Conservation (phyloP, 2,888 invertebrate species). For the Icerya purchasi region DNA sequence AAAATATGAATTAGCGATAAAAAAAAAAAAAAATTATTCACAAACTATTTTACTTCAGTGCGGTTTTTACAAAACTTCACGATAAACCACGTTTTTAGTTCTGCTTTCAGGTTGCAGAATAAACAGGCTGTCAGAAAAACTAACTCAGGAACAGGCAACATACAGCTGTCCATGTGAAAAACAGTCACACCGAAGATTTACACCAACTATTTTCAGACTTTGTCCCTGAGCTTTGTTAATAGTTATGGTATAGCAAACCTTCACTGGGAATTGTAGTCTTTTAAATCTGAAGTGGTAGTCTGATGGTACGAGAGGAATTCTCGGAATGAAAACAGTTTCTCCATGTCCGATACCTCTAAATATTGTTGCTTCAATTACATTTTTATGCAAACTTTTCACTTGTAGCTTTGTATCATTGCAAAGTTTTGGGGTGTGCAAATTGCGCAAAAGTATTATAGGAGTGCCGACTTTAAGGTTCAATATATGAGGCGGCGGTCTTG, state of each 20-base stretch:
- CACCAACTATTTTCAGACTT: conserved; percentile 17
- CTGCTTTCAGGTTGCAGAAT: not conserved
- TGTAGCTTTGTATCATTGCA: conserved; percentile 10
- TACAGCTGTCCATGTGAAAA: conserved; percentile 17
- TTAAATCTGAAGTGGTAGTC: conserved; percentile 17
- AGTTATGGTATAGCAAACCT: conserved; percentile 20
- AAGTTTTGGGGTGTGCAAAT: conserved; percentile 7
- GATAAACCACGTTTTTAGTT: conserved; percentile 4
- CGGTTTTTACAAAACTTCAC: conserved; percentile 1
- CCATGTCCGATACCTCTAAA: conserved; percentile 11
- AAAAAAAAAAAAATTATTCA: no score
- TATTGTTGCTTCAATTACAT: conserved; percentile 6
- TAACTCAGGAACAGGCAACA: conserved; percentile 15
- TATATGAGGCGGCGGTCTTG: conserved; percentile 9
- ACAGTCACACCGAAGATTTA: conserved; percentile 11
- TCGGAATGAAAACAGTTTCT: conserved; percentile 18
- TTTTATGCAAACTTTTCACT: not conserved
- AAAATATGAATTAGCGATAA: no score
- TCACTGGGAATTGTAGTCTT: conserved; percentile 20
- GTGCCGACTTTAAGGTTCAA: conserved; percentile 9
- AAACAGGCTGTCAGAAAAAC: conserved; percentile 1
- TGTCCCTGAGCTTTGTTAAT: conserved; percentile 22
- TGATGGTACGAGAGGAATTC: conserved; percentile 17
- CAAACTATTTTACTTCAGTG: not conserved
- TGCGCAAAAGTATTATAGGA: conserved; percentile 5